Conservation (phyloP, 2,113 vertebrate species). For the Micromys minutus region DNA sequence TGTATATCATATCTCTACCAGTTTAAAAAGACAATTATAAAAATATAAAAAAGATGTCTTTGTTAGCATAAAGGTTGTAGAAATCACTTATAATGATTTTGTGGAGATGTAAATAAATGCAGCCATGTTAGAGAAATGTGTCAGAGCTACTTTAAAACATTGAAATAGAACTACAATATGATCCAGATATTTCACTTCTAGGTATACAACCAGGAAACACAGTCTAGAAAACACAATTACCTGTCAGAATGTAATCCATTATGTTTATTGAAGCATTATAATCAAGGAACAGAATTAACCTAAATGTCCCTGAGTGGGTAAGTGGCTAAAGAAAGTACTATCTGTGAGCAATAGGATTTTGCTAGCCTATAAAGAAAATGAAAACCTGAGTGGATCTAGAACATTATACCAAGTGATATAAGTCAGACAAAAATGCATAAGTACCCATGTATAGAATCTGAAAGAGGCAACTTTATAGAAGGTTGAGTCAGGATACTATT, state of each 20-base stretch:
- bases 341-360: background rate
- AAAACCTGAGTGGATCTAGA: background rate
- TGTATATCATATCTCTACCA: background rate
- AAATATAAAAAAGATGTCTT: background rate
- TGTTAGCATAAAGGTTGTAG: background rate
- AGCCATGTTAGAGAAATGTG: background rate
- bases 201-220: background rate
- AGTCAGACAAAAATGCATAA: background rate
- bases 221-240: background rate
- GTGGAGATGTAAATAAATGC: background rate
- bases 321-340: no score
- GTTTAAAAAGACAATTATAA: background rate
- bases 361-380: background rate
- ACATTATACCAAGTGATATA: background rate
- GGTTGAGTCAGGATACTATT: background rate
- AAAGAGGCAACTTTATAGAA: background rate
- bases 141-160: background rate
- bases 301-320: background rate
- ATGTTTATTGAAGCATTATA: background rate
- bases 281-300: background rate
- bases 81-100: background rate
- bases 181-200: background rate
- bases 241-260: background rate
- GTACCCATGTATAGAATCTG: background rate
- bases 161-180: background rate